Evolutionary conservation across 1,140 invertebrate genomes (phyloP), one percentile per base, ranked within the genome.

Genomic region (Aphelinus atriplicis): DNA sequence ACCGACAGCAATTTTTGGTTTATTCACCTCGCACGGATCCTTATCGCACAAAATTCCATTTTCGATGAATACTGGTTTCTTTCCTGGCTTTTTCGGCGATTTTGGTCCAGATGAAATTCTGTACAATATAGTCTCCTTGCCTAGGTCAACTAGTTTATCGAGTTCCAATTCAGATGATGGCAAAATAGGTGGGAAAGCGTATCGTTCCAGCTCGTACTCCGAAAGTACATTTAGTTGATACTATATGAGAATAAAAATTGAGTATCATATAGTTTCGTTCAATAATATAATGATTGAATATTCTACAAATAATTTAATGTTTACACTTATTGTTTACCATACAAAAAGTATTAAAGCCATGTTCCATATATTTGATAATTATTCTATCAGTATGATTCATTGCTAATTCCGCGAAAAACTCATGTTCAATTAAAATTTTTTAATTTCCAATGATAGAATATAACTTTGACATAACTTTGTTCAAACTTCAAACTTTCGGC

Each of bases 31-130:
- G 50, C 83, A 84, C n/a, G 80, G 79, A 78, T 83, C 79, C 1
- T 82, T 84, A 47, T 88, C 86, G 26, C 86, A 88, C 43, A 90
- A 77, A 26, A 91, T 83, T 10, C 90, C 91, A 78, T 92, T 90
- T 77, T 90, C 89, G 53, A 85, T 83, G 45, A 82, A 81, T 48
- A 81, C 78, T 1, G 81, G 78, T 56, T 66, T 72, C 76, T 85
- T 85, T 10, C 80, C 83, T 3, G 53, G 7, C 6, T 65, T 71
- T 43, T 71, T 78, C 9, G 81, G 81, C 7, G 83, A 84, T 69
- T 84, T 84, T 58, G 81, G 82, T 62, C 83, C 80, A 0, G 68
- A 75, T 3, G 79, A 77, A 47, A 85, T 85, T 78, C 83, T 79
- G 47, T 84, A 84, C 3, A 85, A 65, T 70, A 83, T 80, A 1